A percentile compares a stretch with the other conserved stretches of the same genome.
phyloP scores from a whole-genome alignment of 2,888 invertebrate species.

The Perizoma flavofasciatum region DNA sequence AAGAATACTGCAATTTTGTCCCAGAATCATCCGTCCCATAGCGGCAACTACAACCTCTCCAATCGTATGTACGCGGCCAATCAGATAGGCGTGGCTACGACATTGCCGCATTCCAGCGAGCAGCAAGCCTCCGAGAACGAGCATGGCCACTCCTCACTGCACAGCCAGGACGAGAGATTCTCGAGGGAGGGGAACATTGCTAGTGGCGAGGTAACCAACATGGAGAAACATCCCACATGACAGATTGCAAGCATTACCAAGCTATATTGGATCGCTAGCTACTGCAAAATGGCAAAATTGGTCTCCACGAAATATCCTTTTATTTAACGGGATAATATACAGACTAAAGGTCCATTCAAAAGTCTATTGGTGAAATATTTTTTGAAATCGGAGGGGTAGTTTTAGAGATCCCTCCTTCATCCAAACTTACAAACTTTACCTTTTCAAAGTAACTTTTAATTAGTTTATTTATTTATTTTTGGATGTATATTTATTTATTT shows the following conservation, averaged over 20 bases:
- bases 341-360: no score
- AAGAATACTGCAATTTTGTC: slow-evolving; percentile 23
- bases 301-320: no score
- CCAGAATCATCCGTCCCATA: slow-evolving; percentile 59
- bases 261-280: no score
- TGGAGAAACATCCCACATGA: no score
- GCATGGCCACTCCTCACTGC: slow-evolving; percentile 52
- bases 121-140: slow-evolving; percentile 58
- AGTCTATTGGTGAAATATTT: no score
- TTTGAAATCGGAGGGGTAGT: no score
- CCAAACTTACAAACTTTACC: not conserved
- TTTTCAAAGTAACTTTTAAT: not conserved
- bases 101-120: slow-evolving; percentile 68
- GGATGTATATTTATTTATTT: no score
- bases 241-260: not conserved
- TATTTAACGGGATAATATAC: no score
- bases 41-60: slow-evolving; percentile 63
- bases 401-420: no score
- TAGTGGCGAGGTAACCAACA: slow-evolving; percentile 55
- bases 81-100: slow-evolving; percentile 79
- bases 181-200: slow-evolving; percentile 56
- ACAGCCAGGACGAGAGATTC: slow-evolving; percentile 67
- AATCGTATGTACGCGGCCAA: slow-evolving; percentile 75
- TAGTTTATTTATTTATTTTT: no score
- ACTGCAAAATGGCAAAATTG: no score